Evolutionary conservation across 2,797 vertebrate genomes (phyloP).

Genomic region (Psittacula echo): DNA sequence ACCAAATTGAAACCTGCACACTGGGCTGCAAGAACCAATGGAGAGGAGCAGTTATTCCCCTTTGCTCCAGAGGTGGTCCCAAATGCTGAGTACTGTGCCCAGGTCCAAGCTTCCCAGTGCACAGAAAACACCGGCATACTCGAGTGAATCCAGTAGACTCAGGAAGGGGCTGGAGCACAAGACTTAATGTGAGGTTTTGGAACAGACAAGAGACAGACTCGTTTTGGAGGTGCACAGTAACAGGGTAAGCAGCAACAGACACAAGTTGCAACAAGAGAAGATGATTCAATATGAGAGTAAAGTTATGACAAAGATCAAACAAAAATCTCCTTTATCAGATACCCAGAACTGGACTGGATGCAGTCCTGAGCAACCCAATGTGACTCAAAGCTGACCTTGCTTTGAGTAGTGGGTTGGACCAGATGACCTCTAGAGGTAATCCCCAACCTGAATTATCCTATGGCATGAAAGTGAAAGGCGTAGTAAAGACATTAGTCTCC

Average conservation of each 20-base stretch:
- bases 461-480: background rate
- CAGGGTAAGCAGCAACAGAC: background rate
- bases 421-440: constrained; percentile 16
- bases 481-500: background rate
- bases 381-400: background rate
- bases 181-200: background rate
- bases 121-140: background rate
- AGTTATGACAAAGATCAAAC: background rate
- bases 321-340: background rate
- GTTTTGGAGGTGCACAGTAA: background rate
- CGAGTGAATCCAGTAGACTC: background rate
- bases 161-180: background rate
- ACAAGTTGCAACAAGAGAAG: background rate
- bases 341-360: background rate
- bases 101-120: background rate
- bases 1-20: background rate
- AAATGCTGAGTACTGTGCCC: background rate
- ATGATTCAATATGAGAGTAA: background rate
- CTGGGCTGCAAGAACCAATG: background rate
- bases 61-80: background rate
- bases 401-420: background rate
- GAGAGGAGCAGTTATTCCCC: background rate
- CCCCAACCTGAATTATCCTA: background rate
- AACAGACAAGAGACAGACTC: background rate
- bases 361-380: background rate